Evolutionary conservation across 2,888 invertebrate species (phyloP), one percentile per base, ranked within the genome.

Genomic region (Ennomos fuscantarius): DNA sequence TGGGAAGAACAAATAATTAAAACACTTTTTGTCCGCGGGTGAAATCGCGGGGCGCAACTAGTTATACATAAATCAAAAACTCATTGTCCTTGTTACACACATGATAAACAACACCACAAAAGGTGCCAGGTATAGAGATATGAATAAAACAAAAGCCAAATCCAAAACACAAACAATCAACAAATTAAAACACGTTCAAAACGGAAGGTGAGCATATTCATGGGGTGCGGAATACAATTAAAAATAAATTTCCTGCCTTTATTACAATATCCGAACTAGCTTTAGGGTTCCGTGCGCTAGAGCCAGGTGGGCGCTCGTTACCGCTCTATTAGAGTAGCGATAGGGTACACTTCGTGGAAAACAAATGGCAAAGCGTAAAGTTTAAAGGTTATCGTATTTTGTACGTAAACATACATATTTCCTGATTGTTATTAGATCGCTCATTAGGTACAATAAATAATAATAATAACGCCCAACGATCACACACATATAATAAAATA

Each of bases 171-270:
- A 63, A 65, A 65, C 60, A 61, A 62, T 63, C 60, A 62, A 47
- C 63, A 60, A 62, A 67, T 67, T 67, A 63, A 61, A 63, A 56
- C 58, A 62, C 55, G 51, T 62, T 55, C 49, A 47, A 51, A 60
- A 82, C 82, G 84, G 82, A 79, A 84, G 82, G 82, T 73, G 70
- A 55, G 82, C 78, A 81, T 49, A 49, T 40, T 41, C 49, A 41
- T 33, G 24, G 59, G 63, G 67, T 65, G 67, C 68, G 69, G 51
- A 67, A 66, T 63, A 67, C 65, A 72, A 78, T 78, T 78, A 78
- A 78, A 78, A 76, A 68, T 71, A 61, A 68, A 75, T 76, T 77
- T 78, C 75, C 69, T 69, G 74, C 71, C 70, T 75, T 73, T 68
- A 76, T 72, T 66, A 73, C 70, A 72, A 68, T 76, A 70, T 75